Base-by-base conservation (phyloP, 2,888 invertebrate genomes). In the Stratiomys singularior region DNA sequence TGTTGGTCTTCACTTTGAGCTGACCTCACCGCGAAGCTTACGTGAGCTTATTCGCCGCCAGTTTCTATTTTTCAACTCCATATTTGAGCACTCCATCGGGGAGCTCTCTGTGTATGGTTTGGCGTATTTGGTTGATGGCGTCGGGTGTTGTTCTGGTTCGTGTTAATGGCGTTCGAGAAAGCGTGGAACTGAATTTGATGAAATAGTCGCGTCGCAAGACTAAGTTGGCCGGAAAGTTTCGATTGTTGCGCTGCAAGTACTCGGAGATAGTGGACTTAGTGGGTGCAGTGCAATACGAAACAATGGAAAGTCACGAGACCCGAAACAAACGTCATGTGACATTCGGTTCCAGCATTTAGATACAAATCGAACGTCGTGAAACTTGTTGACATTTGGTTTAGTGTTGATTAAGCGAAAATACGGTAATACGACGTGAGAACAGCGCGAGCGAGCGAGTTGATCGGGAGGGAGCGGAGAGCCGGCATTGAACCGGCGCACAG, bases 371-470 rank as follows among this genome's bases (percentile, higher is more conserved):
- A n/a, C 18, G 52, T 5, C 23, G 64, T 67, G 46, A 47, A 69
- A 69, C 47, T 67, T 69, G 69, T 69, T 69, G 69, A 69, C 69
- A 69, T 69, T 47, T 23, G 23, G 46, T 46, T 69, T 46, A 69
- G 69, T 69, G 69, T 69, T 69, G 47, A 25, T 47, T 46, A 30
- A 7, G 60, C 60, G 60, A 60, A 60, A 60, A 60, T 52, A 5
- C 60, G 25, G 60, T 60, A 25, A 25, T 25, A 25, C 21, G 7
- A 37, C 37, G 66, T 9, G 37, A 37, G 37, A 37, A 37, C 3
- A 37, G 37, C 37, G 3, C 9, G 5, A 37, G 37, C 3, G 37
- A 37, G 37, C 3, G 37, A 5, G 37, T n/a, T n/a, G n/a, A n/a
- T n/a, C 37, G 9, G 3, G 37, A 37, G 9, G 37, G 37, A 3